phyloP scores from a whole-genome alignment of 1,140 invertebrate genomes.

The Monochamus saltuarius region DNA sequence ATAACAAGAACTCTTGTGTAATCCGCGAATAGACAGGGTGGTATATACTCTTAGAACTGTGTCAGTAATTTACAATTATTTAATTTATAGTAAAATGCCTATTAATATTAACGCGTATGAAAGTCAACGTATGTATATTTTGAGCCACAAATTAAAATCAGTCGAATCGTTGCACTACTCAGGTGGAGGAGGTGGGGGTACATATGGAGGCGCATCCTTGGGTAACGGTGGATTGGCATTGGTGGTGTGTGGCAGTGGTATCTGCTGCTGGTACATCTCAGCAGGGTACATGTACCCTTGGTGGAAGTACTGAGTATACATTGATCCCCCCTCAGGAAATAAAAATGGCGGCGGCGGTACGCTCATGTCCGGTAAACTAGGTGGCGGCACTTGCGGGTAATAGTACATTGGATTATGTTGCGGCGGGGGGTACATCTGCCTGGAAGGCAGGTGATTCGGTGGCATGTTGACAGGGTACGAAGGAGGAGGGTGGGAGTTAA shows the following conservation, averaged over 20 bases:
- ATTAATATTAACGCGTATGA: not conserved
- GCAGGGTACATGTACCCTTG: conserved; percentile 22
- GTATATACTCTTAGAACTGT: no score
- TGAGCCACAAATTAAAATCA: no score
- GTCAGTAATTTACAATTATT: no score
- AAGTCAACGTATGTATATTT: not conserved
- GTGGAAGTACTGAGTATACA: conserved; percentile 28
- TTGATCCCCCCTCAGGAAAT: not conserved
- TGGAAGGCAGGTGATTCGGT: not conserved
- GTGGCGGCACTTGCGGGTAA: conserved; percentile 4
- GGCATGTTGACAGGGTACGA: not conserved
- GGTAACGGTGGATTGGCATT: conserved; percentile 50
- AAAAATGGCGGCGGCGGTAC: conserved; percentile 12
- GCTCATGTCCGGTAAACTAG: conserved; percentile 14
- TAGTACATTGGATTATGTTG: conserved; percentile 13
- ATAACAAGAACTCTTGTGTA: no score
- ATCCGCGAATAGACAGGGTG: no score
- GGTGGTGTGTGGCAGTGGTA: conserved; percentile 5
- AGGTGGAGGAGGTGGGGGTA: conserved; percentile 55
- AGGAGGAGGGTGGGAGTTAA: not conserved
- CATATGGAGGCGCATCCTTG: conserved; percentile 52
- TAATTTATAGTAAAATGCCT: not conserved
- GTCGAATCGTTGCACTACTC: conserved; percentile 36
- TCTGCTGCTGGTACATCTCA: conserved; percentile 39
- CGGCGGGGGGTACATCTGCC: not conserved